Base-by-base conservation (phyloP, 2,888 invertebrate species). In the Syrista parreyssii region DNA sequence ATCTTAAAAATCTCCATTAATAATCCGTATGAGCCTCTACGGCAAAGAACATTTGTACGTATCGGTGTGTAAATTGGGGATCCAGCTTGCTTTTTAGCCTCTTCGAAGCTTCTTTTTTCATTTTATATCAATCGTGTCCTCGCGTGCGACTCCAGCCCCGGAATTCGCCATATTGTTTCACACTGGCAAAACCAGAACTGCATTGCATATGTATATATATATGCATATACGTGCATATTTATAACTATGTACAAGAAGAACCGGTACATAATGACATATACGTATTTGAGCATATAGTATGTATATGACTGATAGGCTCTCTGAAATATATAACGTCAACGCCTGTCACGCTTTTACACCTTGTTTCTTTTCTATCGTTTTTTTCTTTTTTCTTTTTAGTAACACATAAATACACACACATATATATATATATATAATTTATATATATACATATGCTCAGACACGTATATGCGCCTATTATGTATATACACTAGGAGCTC, bases 391-490 rank as follows among this genome's bases (percentile, higher is more conserved):
- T 73, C 11, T 71, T 30, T 68, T 76, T 33, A 76, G 76, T 72
- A 71, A 35, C 76, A 76, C 76, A 76, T 76, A 71, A 36, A 68
- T 55, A 55, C 55, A 55, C 55, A 55, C 40, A 40, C 40, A 40
- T 23, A 40, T 84, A 86, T 86, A 87, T 87, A 88, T 89, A 84
- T 88, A 89, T 87, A 88, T 81, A 84, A 82, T 85, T 82, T 80
- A 76, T 74, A 78, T 75, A 76, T 76, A 73, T n/a, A 76, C 30
- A 33, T 68, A 71, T 33, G 74, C 33, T 9, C 35, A 69, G 32
- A n/a, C 30, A 69, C 34, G 76, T 76, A 68, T 76, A 83, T 81
- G 80, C 82, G 81, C 78, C 78, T 82, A 82, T 78, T 81, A 77
- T 80, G 75, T 78, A 83, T 75, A 81, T 79, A 80, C 78, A 73